Conservation (phyloP, 2,797 vertebrate genomes). For the Microtus obscurus region DNA sequence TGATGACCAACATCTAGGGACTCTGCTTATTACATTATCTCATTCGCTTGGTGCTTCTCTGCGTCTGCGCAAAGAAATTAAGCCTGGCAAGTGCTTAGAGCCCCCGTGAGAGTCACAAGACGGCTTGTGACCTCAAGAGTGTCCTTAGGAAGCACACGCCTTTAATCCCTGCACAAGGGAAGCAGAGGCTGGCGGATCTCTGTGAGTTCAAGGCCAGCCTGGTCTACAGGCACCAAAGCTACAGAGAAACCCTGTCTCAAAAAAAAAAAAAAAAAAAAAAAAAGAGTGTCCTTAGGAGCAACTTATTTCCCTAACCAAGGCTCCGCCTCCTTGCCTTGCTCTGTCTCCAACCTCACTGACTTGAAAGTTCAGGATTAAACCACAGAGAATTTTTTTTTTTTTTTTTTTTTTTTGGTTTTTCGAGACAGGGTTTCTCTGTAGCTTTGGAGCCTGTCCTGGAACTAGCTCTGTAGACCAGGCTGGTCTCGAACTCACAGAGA, state of each 20-base stretch:
- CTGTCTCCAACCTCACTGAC: not conserved
- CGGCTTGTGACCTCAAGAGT: not conserved
- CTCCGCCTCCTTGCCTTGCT: not conserved
- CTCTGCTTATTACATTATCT: not conserved
- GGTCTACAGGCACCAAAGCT: too few species aligned
- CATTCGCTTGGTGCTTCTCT: not conserved
- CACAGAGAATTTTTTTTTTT: not conserved
- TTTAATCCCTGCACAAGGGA: too few species aligned
- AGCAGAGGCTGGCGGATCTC: too few species aligned
- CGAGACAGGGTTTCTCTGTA: too few species aligned
- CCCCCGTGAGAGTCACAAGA: not conserved
- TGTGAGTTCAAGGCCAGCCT: too few species aligned
- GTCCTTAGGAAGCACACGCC: not conserved
- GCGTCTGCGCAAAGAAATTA: not conserved
- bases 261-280: too few species aligned
- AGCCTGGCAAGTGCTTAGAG: not conserved
- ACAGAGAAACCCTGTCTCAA: too few species aligned
- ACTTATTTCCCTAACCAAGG: not conserved
- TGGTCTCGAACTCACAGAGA: too few species aligned
- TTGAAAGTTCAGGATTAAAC: constrained; percentile 30
- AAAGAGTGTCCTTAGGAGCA: not conserved
- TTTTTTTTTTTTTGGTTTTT: constrained; percentile 43
- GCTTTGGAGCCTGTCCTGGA: too few species aligned
- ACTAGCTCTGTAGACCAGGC: too few species aligned
- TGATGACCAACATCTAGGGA: not conserved